Conservation (phyloP, 92 coral and sea anemone species). For the Zoanthus sociatus region DNA sequence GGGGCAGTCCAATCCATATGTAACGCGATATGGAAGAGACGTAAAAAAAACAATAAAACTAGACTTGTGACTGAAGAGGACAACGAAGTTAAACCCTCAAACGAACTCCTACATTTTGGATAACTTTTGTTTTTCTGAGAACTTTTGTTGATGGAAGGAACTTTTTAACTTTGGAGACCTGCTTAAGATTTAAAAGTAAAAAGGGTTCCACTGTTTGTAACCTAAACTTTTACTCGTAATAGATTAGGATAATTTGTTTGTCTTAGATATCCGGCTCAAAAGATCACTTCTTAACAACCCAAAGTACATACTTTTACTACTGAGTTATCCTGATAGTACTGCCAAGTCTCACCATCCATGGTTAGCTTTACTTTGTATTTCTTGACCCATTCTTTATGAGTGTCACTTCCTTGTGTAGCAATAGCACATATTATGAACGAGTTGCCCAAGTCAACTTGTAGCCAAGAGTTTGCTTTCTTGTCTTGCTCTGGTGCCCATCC, state of each 20-base stretch:
- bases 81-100: neutral
- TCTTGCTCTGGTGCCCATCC: constrained; percentile 34
- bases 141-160: neutral
- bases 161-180: neutral
- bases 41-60: neutral
- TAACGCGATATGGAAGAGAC: neutral
- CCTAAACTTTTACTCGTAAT: too few relatives aligned
- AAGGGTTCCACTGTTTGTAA: too few relatives aligned
- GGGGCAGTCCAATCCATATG: neutral
- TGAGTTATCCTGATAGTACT: constrained; percentile 40
- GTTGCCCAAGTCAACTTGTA: constrained; percentile 51
- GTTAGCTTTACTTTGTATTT: constrained; percentile 43
- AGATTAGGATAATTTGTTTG: too few relatives aligned
- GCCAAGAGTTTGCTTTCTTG: constrained; percentile 25
- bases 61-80: neutral
- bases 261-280: too few relatives aligned
- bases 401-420: constrained; percentile 34
- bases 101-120: neutral
- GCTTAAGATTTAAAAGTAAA: neutral
- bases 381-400: neutral
- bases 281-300: too few relatives aligned
- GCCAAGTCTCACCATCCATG: constrained; percentile 40
- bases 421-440: constrained; percentile 45
- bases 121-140: neutral
- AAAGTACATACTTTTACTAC: constrained; percentile 10